Conservation (phyloP, 2,888 invertebrate genomes). For the Leptothorax acervorum region DNA sequence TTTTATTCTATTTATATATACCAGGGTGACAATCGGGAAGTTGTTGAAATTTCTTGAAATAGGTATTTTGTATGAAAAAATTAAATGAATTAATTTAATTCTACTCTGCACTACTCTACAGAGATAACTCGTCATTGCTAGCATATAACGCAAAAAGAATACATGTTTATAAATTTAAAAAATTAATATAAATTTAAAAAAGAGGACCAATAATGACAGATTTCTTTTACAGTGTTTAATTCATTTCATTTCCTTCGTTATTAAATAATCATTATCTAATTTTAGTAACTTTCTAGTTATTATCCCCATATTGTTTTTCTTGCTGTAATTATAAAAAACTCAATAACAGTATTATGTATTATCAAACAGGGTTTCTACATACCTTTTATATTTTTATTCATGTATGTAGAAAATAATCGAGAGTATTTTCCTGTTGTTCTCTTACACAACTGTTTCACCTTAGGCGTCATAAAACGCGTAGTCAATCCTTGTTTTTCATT, state of each 20-base stretch:
- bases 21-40: neutral
- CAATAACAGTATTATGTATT: neutral
- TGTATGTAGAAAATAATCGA: slow-evolving; percentile 74
- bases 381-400: slow-evolving; percentile 63
- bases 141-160: neutral
- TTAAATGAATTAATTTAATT: neutral
- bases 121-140: neutral
- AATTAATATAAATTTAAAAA: slow-evolving; percentile 3
- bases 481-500: slow-evolving; percentile 54
- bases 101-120: neutral
- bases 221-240: neutral
- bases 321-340: neutral
- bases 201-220: neutral
- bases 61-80: neutral
- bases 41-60: neutral
- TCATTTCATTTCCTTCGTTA: neutral
- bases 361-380: slow-evolving; percentile 5
- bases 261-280: neutral
- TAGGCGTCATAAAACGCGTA: slow-evolving; percentile 51
- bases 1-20: slow-evolving; percentile 31
- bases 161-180: neutral
- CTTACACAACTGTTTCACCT: slow-evolving; percentile 48
- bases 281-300: neutral
- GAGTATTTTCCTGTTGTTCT: slow-evolving; percentile 75
- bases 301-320: neutral